A percentile compares a stretch with the other conserved stretches of the same genome.
Evolutionary conservation across 2,113 vertebrate species (phyloP).

Genomic region (Phrynosoma platyrhinos): DNA sequence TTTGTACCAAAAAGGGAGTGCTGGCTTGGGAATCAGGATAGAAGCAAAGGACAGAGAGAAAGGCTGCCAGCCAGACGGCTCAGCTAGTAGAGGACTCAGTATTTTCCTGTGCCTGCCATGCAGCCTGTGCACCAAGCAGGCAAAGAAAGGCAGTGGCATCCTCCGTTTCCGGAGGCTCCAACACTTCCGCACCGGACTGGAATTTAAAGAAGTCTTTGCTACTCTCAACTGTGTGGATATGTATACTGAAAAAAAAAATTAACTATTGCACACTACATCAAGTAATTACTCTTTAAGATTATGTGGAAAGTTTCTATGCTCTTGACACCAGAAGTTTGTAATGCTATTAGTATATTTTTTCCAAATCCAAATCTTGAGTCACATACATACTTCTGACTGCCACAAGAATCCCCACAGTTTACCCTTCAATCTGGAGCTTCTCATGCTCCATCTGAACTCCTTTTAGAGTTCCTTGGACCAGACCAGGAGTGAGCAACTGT

Average conservation of each 20-base stretch:
- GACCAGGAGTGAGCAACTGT: too few species aligned
- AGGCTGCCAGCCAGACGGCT: not conserved
- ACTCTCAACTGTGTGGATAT: not conserved
- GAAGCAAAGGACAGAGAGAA: not conserved
- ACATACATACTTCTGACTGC: not conserved
- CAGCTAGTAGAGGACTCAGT: not conserved
- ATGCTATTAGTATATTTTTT: not conserved
- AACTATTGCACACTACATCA: not conserved
- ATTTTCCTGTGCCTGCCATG: not conserved
- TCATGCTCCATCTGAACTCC: not conserved
- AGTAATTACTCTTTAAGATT: not conserved
- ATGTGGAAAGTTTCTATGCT: not conserved
- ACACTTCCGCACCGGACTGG: not conserved
- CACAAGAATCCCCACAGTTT: not conserved
- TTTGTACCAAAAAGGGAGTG: not conserved
- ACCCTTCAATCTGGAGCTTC: not conserved
- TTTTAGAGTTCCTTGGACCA: not conserved
- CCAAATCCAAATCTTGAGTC: not conserved
- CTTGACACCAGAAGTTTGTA: not conserved
- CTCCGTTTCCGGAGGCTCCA: not conserved
- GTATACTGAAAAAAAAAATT: not conserved
- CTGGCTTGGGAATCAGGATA: not conserved
- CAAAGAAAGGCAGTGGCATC: constrained; percentile 1
- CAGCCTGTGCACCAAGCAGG: not conserved
- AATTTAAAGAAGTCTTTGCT: not conserved